phyloP scores from a whole-genome alignment of 1,140 invertebrate genomes.

The Cotesia typhae region DNA sequence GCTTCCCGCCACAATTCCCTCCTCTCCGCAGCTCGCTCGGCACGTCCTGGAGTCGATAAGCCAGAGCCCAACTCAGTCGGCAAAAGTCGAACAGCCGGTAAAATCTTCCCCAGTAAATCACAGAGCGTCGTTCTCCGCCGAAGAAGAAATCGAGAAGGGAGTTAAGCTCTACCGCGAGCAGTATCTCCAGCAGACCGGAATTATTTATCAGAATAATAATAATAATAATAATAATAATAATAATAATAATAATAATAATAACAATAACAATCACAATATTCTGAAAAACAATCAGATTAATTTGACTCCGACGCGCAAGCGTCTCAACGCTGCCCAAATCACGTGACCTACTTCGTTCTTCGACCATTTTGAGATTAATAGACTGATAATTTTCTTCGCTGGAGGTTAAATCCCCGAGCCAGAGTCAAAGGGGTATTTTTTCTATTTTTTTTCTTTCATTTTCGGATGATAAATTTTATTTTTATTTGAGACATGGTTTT shows the following conservation, averaged over 20 bases:
- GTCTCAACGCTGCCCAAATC: slow-evolving; percentile 57
- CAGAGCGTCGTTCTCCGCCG: slow-evolving; percentile 49
- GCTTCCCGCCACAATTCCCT: slow-evolving; percentile 50
- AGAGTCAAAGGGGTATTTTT: too few relatives aligned
- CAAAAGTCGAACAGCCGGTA: slow-evolving; percentile 47
- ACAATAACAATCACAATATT: slow-evolving; percentile 47
- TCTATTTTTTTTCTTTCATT: too few relatives aligned
- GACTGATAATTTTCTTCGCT: background rate
- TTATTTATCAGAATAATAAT: slow-evolving; percentile 47
- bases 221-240: slow-evolving; percentile 43
- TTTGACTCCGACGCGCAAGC: slow-evolving; percentile 50
- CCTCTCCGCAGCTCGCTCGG: slow-evolving; percentile 57
- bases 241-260: slow-evolving; percentile 44
- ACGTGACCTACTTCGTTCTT: slow-evolving; percentile 57
- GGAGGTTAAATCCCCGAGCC: background rate
- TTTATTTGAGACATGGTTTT: too few relatives aligned
- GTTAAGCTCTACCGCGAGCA: slow-evolving; percentile 53
- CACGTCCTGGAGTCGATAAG: slow-evolving; percentile 61
- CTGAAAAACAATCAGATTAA: slow-evolving; percentile 59
- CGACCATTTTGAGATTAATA: slow-evolving; percentile 52
- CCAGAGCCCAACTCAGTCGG: slow-evolving; percentile 59
- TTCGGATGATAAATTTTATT: too few relatives aligned
- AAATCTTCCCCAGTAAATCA: slow-evolving; percentile 48
- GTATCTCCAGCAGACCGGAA: slow-evolving; percentile 58
- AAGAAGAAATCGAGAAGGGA: slow-evolving; percentile 50